These are phyloP conservation scores for Apis cerana DNA, from an alignment of 1,140 invertebrate genomes.

Conservation along the genomic window DNA sequence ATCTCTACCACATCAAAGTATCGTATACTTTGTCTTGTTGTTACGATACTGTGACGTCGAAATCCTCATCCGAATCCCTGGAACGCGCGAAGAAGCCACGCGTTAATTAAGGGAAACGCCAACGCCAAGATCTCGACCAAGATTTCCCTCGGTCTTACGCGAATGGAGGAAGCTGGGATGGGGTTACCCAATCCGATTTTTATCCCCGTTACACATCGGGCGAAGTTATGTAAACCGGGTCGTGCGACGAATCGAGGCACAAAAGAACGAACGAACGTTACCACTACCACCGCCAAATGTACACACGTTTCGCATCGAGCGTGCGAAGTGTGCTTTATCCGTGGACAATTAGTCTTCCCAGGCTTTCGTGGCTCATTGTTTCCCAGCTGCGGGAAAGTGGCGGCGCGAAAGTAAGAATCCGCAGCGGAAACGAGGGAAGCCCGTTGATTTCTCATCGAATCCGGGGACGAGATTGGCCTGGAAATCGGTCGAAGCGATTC, in stretches of 20 bases:
- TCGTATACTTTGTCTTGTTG: no score
- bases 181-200: conserved; percentile 51
- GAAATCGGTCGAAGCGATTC: conserved; percentile 41
- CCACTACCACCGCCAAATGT: not conserved
- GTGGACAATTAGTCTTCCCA: conserved; percentile 69
- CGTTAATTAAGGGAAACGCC: not conserved
- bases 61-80: no score
- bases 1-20: no score
- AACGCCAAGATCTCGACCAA: not conserved
- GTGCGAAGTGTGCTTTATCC: conserved; percentile 70
- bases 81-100: not conserved
- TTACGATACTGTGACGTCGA: no score
- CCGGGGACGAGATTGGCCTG: conserved; percentile 29
- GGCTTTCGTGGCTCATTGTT: conserved; percentile 73
- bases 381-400: conserved; percentile 64
- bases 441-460: conserved; percentile 52
- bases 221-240: conserved; percentile 74
- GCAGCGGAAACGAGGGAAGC: conserved; percentile 45
- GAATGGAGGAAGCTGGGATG: conserved; percentile 9
- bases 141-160: not conserved
- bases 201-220: conserved; percentile 52
- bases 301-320: conserved; percentile 59
- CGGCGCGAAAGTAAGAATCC: conserved; percentile 70
- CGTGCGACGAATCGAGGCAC: conserved; percentile 65
- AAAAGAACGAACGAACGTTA: conserved; percentile 4